Evolutionary conservation across 2,113 vertebrate genomes (phyloP).

Genomic region (Xenus cinereus): DNA sequence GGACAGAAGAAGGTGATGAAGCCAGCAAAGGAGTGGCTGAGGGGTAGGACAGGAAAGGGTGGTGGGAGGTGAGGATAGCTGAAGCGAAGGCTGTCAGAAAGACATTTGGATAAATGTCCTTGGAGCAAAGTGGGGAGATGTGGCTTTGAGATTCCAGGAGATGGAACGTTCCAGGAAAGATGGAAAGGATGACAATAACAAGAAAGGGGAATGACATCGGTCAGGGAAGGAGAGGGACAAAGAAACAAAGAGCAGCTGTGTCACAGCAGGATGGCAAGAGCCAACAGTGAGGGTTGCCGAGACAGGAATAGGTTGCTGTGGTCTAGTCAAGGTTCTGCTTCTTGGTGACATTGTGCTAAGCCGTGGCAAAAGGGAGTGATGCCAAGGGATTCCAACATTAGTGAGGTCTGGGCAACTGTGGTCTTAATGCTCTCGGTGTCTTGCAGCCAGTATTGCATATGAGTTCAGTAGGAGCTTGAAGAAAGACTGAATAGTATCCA

Average conservation of each 20-base stretch:
- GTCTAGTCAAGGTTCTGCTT: background rate
- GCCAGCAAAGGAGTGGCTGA: background rate
- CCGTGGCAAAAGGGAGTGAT: background rate
- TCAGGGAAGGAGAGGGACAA: background rate
- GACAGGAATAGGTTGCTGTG: background rate
- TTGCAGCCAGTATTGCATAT: background rate
- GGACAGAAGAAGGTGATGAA: background rate
- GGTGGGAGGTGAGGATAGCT: background rate
- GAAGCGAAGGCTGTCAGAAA: background rate
- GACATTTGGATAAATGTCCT: background rate
- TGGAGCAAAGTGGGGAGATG: background rate
- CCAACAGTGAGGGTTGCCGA: background rate
- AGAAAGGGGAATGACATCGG: background rate
- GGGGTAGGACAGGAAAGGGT: background rate
- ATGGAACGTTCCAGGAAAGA: background rate
- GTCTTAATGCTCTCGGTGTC: background rate
- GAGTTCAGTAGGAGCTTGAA: background rate
- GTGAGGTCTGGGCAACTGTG: background rate
- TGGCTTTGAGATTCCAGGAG: background rate
- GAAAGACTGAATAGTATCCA: background rate
- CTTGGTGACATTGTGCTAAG: background rate
- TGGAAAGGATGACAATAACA: background rate
- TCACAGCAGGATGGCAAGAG: background rate
- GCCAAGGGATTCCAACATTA: background rate
- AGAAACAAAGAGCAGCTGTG: background rate